Conservation (phyloP, 2,797 vertebrate genomes). For the Geotria australis region DNA sequence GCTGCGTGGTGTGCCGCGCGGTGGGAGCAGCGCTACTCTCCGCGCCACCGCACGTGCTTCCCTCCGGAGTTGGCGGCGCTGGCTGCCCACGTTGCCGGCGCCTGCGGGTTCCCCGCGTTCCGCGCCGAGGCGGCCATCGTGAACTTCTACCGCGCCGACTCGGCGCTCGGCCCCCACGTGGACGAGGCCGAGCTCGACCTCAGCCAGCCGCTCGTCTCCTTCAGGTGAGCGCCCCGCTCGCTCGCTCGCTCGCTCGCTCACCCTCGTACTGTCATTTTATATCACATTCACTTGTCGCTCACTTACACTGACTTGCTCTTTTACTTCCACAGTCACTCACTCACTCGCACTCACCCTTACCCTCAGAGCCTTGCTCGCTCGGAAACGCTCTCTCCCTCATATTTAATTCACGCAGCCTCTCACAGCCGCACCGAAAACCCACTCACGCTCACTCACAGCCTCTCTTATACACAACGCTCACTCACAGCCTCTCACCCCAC, state of each 20-base stretch:
- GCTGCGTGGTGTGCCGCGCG: not conserved
- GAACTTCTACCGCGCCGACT: slow-evolving; percentile 68
- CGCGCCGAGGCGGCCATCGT: slow-evolving; percentile 57
- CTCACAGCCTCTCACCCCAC: too few relatives aligned
- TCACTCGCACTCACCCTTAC: too few relatives aligned
- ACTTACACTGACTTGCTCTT: not conserved
- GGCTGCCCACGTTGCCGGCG: slow-evolving; percentile 30
- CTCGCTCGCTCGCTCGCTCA: not conserved
- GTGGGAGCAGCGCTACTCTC: slow-evolving; percentile 35
- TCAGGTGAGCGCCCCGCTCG: slow-evolving; percentile 24
- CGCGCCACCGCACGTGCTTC: slow-evolving; percentile 34
- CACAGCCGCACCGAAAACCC: too few relatives aligned
- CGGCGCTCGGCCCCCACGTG: slow-evolving; percentile 67
- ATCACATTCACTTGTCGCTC: not conserved
- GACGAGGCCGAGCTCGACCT: slow-evolving; percentile 69
- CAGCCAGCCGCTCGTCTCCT: slow-evolving; percentile 43
- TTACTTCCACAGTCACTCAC: not conserved
- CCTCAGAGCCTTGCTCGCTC: too few relatives aligned
- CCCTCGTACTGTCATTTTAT: not conserved
- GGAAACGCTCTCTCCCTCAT: too few relatives aligned
- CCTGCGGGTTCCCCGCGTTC: slow-evolving; percentile 47
- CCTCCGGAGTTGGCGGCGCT: slow-evolving; percentile 48
- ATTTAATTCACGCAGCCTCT: too few relatives aligned
- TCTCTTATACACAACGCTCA: too few relatives aligned
- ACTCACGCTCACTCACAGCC: too few relatives aligned